Conservation (phyloP, 2,113 vertebrate species). For the Hyperopisus bebe region DNA sequence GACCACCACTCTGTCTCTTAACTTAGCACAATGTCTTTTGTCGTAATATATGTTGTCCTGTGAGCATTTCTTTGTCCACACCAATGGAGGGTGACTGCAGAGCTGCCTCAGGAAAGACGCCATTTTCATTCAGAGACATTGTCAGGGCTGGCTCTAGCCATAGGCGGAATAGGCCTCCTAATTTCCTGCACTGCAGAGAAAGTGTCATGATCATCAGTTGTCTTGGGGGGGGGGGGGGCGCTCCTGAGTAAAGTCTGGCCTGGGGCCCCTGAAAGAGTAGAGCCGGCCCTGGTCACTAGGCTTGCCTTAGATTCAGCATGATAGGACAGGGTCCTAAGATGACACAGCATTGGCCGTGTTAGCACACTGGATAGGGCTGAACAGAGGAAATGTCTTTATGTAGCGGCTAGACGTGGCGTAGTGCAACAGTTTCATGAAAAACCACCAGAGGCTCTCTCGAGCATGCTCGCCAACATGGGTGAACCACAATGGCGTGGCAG, state of each 20-base stretch:
- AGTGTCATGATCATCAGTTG: not conserved
- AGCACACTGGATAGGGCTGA: not conserved
- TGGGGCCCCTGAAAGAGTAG: not conserved
- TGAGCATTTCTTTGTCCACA: slow-evolving; percentile 23
- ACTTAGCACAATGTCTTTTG: not conserved
- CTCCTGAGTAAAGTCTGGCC: not conserved
- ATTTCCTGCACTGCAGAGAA: not conserved
- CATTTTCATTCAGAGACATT: slow-evolving; percentile 37
- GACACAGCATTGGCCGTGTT: not conserved
- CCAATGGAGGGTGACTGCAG: slow-evolving; percentile 44
- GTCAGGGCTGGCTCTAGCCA: slow-evolving; percentile 10
- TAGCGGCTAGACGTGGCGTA: slow-evolving; percentile 8
- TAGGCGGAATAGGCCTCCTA: not conserved
- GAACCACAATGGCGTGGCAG: slow-evolving; percentile 18
- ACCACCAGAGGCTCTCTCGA: slow-evolving; percentile 40
- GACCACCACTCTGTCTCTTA: not conserved
- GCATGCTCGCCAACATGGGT: slow-evolving; percentile 42
- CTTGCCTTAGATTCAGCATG: not conserved
- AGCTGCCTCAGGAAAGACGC: slow-evolving; percentile 33
- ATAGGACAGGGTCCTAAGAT: slow-evolving; percentile 1
- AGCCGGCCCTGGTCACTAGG: slow-evolving; percentile 31
- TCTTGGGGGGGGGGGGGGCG: not conserved
- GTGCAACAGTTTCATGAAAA: slow-evolving; percentile 27
- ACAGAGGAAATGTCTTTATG: not conserved
- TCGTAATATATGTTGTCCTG: not conserved